These are phyloP conservation scores for Drosophila santomea DNA, from an alignment of 1,140 invertebrate genomes.

Conservation along the genomic window DNA sequence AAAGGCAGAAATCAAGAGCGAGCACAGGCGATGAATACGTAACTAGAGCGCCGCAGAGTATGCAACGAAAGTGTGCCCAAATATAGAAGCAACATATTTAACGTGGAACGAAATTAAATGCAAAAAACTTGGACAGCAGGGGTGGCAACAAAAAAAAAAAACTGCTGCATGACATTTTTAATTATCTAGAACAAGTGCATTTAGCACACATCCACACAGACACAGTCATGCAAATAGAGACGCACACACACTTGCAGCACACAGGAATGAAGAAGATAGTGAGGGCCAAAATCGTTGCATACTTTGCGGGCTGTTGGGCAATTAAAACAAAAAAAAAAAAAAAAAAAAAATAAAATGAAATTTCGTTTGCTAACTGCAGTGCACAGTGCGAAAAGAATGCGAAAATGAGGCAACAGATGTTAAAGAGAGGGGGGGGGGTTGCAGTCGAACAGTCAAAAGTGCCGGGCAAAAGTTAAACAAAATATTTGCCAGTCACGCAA, in stretches of 20 bases:
- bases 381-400: slow-evolving; percentile 44
- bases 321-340: too few species aligned
- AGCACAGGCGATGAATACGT: slow-evolving; percentile 36
- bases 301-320: slow-evolving; percentile 65
- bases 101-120: slow-evolving; percentile 46
- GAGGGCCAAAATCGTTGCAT: slow-evolving; percentile 57
- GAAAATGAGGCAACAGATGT: slow-evolving; percentile 38
- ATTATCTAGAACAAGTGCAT: slow-evolving; percentile 77
- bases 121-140: slow-evolving; percentile 27
- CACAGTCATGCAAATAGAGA: slow-evolving; percentile 14
- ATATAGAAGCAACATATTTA: slow-evolving; percentile 12
- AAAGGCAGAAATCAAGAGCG: slow-evolving; percentile 32
- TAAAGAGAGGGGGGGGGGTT: not conserved
- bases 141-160: slow-evolving; percentile 27
- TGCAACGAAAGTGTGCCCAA: slow-evolving; percentile 22
- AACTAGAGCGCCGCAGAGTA: slow-evolving; percentile 20
- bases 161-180: slow-evolving; percentile 65
- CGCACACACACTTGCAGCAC: slow-evolving; percentile 11
- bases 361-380: slow-evolving; percentile 56
- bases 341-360: too few species aligned
- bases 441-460: slow-evolving; percentile 19
- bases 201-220: slow-evolving; percentile 47
- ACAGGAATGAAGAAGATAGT: slow-evolving; percentile 19
- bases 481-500: slow-evolving; percentile 56
- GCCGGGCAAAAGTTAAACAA: slow-evolving; percentile 45